A percentile compares a stretch with the other conserved stretches of the same genome.
Evolutionary conservation across 2,113 vertebrate genomes (phyloP).

Genomic region (Amphiprion percula): DNA sequence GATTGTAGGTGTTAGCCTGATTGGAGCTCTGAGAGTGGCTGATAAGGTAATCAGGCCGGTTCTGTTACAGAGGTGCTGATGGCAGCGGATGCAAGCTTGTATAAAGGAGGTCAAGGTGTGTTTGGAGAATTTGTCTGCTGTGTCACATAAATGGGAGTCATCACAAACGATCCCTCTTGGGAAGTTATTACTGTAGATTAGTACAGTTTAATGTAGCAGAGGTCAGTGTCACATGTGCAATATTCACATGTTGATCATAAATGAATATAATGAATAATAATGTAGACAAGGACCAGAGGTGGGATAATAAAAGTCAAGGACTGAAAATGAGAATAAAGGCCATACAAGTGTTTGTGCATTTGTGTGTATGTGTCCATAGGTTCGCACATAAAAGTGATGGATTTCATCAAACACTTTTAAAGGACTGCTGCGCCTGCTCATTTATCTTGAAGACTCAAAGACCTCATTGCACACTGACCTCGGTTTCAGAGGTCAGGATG

Average conservation of each 20-base stretch:
- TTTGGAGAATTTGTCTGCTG: conserved; percentile 15
- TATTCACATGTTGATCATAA: conserved; percentile 11
- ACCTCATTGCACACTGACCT: conserved; percentile 35
- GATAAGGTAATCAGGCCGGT: conserved; percentile 66
- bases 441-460: conserved; percentile 33
- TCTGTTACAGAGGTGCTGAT: conserved; percentile 22
- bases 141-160: conserved; percentile 7
- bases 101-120: conserved; percentile 11
- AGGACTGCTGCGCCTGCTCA: conserved; percentile 24
- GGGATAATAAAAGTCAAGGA: conserved; percentile 8
- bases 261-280: conserved; percentile 11
- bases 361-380: background rate
- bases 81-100: conserved; percentile 17
- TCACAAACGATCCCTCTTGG: conserved; percentile 6
- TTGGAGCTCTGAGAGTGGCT: conserved; percentile 58
- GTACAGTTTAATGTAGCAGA: conserved; percentile 1
- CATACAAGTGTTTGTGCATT: background rate
- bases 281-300: background rate
- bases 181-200: background rate
- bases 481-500: conserved; percentile 33
- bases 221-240: background rate
- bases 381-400: conserved; percentile 44
- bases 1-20: conserved; percentile 52
- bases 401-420: conserved; percentile 34
- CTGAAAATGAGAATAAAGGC: conserved; percentile 16